A percentile compares a stretch with the other conserved stretches of the same genome.
Evolutionary conservation across 2,888 invertebrate species (phyloP).

Genomic region (Andrena chrysosceles): DNA sequence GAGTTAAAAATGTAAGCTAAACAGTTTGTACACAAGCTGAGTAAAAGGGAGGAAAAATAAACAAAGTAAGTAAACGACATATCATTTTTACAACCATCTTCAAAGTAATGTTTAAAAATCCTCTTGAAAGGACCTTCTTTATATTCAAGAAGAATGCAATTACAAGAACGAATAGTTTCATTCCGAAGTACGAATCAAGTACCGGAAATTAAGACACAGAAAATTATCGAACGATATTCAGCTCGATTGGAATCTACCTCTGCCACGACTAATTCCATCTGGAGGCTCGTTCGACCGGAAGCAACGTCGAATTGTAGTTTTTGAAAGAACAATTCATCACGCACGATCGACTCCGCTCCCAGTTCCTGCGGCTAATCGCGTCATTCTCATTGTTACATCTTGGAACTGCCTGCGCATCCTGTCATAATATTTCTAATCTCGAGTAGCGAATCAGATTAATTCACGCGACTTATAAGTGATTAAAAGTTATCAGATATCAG

Average conservation of each 20-base stretch:
- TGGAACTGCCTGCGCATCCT: conserved; percentile 57
- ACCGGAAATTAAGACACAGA: not conserved
- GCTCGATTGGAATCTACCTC: not conserved
- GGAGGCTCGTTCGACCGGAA: conserved; percentile 5
- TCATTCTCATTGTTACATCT: conserved; percentile 71
- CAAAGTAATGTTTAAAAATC: not conserved
- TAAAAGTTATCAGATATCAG: not conserved
- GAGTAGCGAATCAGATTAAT: not conserved
- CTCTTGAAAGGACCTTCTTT: not conserved
- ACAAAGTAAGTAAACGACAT: not conserved
- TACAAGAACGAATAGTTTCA: not conserved
- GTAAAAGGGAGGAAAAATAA: too few species aligned
- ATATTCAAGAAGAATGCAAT: too few species aligned
- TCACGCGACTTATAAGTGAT: not conserved
- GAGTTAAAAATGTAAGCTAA: too few species aligned
- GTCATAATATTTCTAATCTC: not conserved
- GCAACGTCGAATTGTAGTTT: conserved; percentile 25
- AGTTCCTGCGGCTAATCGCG: conserved; percentile 71
- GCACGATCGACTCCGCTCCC: conserved; percentile 75
- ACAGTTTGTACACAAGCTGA: too few species aligned
- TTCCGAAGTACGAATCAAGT: not conserved
- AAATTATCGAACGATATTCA: not conserved
- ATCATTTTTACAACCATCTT: not conserved
- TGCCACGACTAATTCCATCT: not conserved
- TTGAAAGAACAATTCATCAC: conserved; percentile 72